Base-by-base conservation (phyloP, 2,888 invertebrate genomes). In the Norana najaformis region DNA sequence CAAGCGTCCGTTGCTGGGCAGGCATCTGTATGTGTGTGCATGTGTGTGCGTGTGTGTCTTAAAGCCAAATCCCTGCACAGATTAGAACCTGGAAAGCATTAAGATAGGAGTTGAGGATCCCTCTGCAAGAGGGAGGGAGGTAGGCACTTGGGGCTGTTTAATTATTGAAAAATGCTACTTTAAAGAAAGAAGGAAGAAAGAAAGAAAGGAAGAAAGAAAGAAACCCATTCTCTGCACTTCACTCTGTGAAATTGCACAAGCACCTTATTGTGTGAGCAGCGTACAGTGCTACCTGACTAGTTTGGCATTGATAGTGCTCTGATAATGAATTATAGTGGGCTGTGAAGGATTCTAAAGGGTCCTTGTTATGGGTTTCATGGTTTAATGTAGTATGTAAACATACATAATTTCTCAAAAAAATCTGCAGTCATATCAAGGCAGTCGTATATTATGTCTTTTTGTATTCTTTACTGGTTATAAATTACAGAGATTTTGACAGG, bases 391-490 rank as follows among this genome's bases (percentile, higher is more conserved):
- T 11, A 69, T 69, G 69, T n/a, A n/a, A 69, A n/a, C n/a, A n/a
- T n/a, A n/a, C n/a, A n/a, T n/a, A 69, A n/a, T 20, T 69, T 69
- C n/a, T 69, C 69, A 3, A 13, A 69, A n/a, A 30, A 69, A n/a
- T n/a, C n/a, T n/a, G n/a, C n/a, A 69, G n/a, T 69, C 11, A 69
- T 11, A 69, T 69, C 69, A 69, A 69, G 69, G 16, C 69, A 30
- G 69, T 69, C 69, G n/a, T n/a, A n/a, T n/a, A 69, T n/a, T 53
- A n/a, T n/a, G n/a, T 69, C 69, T 69, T 69, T 69, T 69, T 69
- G n/a, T 47, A 47, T 47, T 20, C 23, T 6, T 0, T n/a, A 8
- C 8, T 69, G n/a, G 30, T 69, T n/a, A 69, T 69, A 69, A 69
- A n/a, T n/a, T 69, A 69, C n/a, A 11, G 30, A n/a, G 69, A 69